A percentile compares a stretch with the other conserved stretches of the same genome.
These are phyloP conservation scores for Gryllus longicercus DNA, from an alignment of 2,888 invertebrate species.

Conservation along the genomic window DNA sequence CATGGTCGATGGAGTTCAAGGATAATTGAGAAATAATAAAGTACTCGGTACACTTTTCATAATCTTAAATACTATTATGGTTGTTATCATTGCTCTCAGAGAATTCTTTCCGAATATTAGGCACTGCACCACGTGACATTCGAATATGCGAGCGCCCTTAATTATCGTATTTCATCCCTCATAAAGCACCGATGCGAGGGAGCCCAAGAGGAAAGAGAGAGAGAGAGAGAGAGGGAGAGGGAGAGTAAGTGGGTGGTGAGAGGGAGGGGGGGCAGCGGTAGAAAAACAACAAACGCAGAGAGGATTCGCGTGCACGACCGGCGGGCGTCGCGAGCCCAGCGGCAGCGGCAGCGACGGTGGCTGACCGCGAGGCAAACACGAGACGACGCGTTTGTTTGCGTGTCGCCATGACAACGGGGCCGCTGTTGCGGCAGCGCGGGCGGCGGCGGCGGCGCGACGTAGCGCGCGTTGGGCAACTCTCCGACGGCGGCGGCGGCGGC, in stretches of 20 bases:
- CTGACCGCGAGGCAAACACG: background rate
- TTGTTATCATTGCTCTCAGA: too few species aligned
- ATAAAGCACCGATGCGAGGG: background rate
- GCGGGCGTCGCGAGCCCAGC: background rate
- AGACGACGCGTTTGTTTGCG: conserved; percentile 8
- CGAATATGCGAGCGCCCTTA: too few species aligned
- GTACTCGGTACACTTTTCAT: too few species aligned
- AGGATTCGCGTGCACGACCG: background rate
- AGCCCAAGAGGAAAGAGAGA: background rate
- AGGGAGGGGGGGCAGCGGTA: background rate
- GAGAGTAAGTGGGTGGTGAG: background rate
- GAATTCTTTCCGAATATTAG: too few species aligned
- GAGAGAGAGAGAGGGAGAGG: background rate
- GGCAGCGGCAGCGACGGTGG: background rate
- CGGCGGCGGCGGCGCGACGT: background rate
- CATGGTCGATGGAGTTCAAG: too few species aligned
- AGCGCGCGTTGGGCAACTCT: conserved; percentile 1
- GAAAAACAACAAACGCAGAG: background rate
- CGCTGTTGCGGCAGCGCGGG: background rate
- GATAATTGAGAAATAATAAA: too few species aligned
- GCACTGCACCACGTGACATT: too few species aligned
- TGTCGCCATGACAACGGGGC: conserved; percentile 1
- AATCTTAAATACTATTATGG: too few species aligned
- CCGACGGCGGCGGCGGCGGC: background rate
- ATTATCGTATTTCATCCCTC: background rate